phyloP scores from a whole-genome alignment of 2,888 invertebrate genomes.

The Parasteatoda lunata region DNA sequence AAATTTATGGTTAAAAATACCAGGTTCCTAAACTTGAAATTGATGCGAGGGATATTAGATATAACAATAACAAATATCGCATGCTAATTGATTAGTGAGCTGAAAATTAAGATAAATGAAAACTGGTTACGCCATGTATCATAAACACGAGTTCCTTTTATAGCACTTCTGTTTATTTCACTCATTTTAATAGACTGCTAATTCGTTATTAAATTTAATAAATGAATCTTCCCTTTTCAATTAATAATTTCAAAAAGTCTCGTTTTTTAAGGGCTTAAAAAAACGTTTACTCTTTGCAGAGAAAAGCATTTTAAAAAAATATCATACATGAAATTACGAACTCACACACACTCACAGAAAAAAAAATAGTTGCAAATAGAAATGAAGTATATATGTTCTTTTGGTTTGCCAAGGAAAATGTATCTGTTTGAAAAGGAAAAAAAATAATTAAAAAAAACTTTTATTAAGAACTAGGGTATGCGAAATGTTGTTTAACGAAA shows the following conservation, averaged over 20 bases:
- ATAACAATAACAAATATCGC: too few species aligned
- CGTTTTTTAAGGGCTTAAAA: neutral
- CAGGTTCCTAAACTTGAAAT: too few species aligned
- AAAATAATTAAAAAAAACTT: neutral
- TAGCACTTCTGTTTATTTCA: too few species aligned
- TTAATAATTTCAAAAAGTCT: conserved; percentile 1
- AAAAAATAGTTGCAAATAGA: conserved; percentile 18
- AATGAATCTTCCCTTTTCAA: neutral
- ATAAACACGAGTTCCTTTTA: too few species aligned
- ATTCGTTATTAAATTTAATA: neutral
- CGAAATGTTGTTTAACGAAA: neutral
- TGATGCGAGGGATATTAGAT: too few species aligned
- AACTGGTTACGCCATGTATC: too few species aligned
- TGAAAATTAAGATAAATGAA: too few species aligned
- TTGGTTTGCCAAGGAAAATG: conserved; percentile 16
- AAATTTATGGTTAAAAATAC: too few species aligned
- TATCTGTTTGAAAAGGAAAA: conserved; percentile 11
- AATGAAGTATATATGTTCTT: conserved; percentile 31
- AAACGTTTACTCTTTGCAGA: neutral
- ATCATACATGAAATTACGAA: neutral
- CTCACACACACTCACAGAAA: neutral
- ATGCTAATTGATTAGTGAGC: too few species aligned
- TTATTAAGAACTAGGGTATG: neutral
- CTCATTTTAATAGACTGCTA: too few species aligned
- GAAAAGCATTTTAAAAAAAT: neutral